Evolutionary conservation across 2,888 invertebrate species (phyloP).

Genomic region (Gymnocheta viridis): DNA sequence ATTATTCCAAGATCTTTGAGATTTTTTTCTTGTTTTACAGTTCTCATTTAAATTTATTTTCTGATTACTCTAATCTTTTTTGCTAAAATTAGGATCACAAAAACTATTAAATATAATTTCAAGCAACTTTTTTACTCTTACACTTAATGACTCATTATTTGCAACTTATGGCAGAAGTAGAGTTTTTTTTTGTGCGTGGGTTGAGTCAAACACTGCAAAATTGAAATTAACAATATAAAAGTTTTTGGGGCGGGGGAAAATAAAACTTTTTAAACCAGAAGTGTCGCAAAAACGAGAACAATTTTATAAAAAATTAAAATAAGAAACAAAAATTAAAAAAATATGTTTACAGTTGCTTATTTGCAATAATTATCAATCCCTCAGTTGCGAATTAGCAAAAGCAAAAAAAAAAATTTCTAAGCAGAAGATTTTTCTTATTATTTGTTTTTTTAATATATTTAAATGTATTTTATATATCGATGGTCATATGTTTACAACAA

Average conservation of each 20-base stretch:
- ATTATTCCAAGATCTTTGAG: no score
- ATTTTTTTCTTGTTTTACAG: not conserved
- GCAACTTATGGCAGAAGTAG: constrained; percentile 5
- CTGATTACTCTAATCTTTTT: not conserved
- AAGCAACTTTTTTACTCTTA: not conserved
- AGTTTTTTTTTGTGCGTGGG: not conserved
- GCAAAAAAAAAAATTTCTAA: no score
- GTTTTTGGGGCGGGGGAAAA: no score
- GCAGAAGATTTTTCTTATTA: no score
- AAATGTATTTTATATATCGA: no score
- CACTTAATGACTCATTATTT: constrained; percentile 48
- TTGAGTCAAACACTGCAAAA: not conserved
- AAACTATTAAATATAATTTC: not conserved
- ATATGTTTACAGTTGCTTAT: not conserved
- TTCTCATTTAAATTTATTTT: not conserved
- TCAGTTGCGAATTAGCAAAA: no score
- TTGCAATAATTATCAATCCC: no score
- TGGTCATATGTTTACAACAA: no score
- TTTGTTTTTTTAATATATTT: no score
- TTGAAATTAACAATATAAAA: constrained; percentile 28
- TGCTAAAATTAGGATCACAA: not conserved
- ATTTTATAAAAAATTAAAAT: constrained; percentile 7
- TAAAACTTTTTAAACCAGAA: constrained; percentile 23
- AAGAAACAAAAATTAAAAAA: not conserved
- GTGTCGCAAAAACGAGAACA: constrained; percentile 34